Evolutionary conservation across 1,140 invertebrate species (phyloP).

Genomic region (Polyergus mexicanus): DNA sequence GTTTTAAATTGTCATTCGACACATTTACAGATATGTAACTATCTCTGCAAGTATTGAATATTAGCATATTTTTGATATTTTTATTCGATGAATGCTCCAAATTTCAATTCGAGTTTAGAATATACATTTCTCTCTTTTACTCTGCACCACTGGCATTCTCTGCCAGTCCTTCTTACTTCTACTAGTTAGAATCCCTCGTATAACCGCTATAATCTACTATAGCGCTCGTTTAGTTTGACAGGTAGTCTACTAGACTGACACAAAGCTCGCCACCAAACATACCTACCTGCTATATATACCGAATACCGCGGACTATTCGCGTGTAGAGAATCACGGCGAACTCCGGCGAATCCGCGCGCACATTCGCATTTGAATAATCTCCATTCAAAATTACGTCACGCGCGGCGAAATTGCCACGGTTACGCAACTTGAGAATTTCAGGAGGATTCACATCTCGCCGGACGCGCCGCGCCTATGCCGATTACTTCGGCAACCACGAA

Average conservation of each 20-base stretch:
- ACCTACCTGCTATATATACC: constrained; percentile 22
- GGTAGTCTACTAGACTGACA: constrained; percentile 73
- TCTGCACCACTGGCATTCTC: background rate
- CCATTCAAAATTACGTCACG: constrained; percentile 81
- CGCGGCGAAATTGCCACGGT: constrained; percentile 80
- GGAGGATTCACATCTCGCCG: constrained; percentile 72
- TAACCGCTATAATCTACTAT: constrained; percentile 56
- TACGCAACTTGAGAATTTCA: constrained; percentile 80
- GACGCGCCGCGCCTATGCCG: constrained; percentile 21
- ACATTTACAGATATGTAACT: no score
- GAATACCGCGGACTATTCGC: background rate
- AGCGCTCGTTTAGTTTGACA: constrained; percentile 76
- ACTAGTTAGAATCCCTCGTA: constrained; percentile 9
- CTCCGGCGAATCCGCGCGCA: constrained; percentile 64
- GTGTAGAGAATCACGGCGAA: constrained; percentile 41
- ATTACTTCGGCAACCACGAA: constrained; percentile 19
- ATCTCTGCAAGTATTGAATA: no score
- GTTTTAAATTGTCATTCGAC: no score
- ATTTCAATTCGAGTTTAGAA: background rate
- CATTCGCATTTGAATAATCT: constrained; percentile 79
- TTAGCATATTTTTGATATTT: no score
- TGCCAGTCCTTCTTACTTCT: constrained; percentile 42
- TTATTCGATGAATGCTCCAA: no score
- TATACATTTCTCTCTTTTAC: constrained; percentile 2
- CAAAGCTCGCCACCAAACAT: constrained; percentile 75